These are phyloP conservation scores for Zaprionus lineosus DNA, from an alignment of 2,888 invertebrate genomes.

Conservation along the genomic window DNA sequence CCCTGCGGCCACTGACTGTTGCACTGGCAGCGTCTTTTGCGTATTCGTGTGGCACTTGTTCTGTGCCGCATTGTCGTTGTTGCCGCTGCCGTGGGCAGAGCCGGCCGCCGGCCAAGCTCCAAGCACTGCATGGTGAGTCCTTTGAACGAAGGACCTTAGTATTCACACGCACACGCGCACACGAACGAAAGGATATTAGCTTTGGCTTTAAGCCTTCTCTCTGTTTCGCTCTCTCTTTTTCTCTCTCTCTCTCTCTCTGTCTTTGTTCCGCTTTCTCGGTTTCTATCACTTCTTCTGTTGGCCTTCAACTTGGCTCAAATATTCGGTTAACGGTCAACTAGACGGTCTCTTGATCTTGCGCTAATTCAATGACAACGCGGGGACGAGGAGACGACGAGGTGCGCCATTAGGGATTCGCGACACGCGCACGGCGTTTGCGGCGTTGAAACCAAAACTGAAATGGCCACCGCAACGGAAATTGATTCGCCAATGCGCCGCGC, in stretches of 20 bases:
- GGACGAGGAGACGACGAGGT: conserved; percentile 27
- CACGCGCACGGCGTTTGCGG: conserved; percentile 73
- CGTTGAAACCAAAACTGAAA: conserved; percentile 76
- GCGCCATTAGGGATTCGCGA: conserved; percentile 73
- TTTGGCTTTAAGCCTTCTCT: conserved; percentile 4
- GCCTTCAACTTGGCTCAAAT: neutral
- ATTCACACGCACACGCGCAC: conserved; percentile 18
- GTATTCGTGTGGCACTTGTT: conserved; percentile 63
- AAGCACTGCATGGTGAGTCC: conserved; percentile 42
- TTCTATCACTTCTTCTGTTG: neutral
- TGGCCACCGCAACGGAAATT: conserved; percentile 75
- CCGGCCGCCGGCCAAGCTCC: conserved; percentile 47
- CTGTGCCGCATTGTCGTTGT: conserved; percentile 48
- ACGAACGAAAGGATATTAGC: conserved; percentile 13
- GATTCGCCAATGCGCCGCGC: conserved; percentile 65
- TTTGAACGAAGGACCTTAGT: conserved; percentile 10
- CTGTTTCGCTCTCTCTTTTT: conserved; percentile 1
- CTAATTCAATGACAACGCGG: conserved; percentile 39
- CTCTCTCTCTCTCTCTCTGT: no score
- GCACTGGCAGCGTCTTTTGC: conserved; percentile 60
- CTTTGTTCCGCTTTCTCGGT: no score
- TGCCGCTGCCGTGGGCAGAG: conserved; percentile 40
- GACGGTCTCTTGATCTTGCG: conserved; percentile 38
- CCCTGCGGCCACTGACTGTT: conserved; percentile 9
- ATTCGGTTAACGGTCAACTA: conserved; percentile 1